Percentiles rank a stretch among this genome's conserved stretches.
Evolutionary conservation across 2,113 vertebrate genomes (phyloP).

Genomic region (Sterrhoptilus dennistouni): DNA sequence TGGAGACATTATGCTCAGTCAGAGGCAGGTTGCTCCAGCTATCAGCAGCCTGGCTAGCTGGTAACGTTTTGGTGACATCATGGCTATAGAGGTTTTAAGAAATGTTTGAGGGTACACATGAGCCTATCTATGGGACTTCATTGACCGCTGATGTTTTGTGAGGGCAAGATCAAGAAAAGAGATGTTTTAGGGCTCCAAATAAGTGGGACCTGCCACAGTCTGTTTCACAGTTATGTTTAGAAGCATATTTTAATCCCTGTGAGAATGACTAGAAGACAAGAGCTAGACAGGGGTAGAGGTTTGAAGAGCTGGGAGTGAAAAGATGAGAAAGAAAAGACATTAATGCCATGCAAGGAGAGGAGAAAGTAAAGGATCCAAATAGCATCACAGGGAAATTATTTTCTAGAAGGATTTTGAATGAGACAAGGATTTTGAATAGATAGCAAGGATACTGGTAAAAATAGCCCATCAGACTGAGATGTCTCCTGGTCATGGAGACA

Average conservation of each 20-base stretch:
- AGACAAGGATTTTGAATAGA: neutral
- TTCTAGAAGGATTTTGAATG: neutral
- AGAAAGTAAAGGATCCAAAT: neutral
- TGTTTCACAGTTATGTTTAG: neutral
- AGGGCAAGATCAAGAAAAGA: neutral
- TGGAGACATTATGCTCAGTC: neutral
- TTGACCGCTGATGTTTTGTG: neutral
- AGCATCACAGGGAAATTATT: neutral
- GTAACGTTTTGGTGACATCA: neutral
- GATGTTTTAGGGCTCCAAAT: neutral
- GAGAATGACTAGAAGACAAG: neutral
- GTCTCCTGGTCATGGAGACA: neutral
- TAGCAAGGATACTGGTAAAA: neutral
- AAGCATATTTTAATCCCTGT: neutral
- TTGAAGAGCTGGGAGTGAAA: neutral
- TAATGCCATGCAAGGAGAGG: neutral
- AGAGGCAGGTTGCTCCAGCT: neutral
- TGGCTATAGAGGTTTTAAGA: neutral
- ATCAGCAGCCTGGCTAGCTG: neutral
- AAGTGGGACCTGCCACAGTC: neutral
- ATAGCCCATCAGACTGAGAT: neutral
- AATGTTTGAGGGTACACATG: neutral
- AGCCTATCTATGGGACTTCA: neutral
- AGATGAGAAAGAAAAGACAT: neutral
- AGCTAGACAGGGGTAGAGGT: neutral